phyloP scores from a whole-genome alignment of 30 jellyfish, hydroid and myxozoan genomes.

The Aurelia aurita region DNA sequence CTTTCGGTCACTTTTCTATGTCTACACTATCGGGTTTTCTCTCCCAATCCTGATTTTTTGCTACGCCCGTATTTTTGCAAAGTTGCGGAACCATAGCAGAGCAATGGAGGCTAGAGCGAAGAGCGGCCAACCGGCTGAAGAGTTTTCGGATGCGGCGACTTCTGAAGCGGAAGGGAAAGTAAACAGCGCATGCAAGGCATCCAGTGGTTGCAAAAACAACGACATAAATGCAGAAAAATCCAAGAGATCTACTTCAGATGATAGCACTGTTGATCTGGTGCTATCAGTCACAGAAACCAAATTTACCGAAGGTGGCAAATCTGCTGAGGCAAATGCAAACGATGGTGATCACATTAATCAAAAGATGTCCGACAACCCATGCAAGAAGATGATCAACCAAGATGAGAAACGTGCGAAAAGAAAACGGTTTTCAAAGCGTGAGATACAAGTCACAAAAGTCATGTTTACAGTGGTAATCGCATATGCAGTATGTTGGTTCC shows the following conservation, averaged over 20 bases:
- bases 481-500: constrained; percentile 83
- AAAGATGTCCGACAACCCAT: neutral
- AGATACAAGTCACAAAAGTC: constrained; percentile 65
- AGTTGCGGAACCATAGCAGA: constrained; percentile 46
- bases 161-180: neutral
- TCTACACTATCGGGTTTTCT: constrained; percentile 48
- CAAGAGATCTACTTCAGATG: neutral
- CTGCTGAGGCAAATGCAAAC: neutral
- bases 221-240: neutral
- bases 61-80: constrained; percentile 35
- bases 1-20: constrained; percentile 73
- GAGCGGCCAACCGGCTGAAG: neutral
- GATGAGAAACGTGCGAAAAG: neutral
- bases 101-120: neutral
- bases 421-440: constrained; percentile 28
- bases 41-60: constrained; percentile 58
- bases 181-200: neutral
- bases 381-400: constrained; percentile 6
- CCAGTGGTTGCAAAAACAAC: neutral
- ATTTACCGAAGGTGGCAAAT: too few relatives aligned
- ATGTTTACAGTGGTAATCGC: constrained; percentile 76
- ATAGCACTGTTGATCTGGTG: neutral
- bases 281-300: too few relatives aligned
- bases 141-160: neutral
- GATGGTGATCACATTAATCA: neutral